These are phyloP conservation scores for Sciurus carolinensis DNA, from an alignment of 2,797 vertebrate genomes.

Conservation along the genomic window DNA sequence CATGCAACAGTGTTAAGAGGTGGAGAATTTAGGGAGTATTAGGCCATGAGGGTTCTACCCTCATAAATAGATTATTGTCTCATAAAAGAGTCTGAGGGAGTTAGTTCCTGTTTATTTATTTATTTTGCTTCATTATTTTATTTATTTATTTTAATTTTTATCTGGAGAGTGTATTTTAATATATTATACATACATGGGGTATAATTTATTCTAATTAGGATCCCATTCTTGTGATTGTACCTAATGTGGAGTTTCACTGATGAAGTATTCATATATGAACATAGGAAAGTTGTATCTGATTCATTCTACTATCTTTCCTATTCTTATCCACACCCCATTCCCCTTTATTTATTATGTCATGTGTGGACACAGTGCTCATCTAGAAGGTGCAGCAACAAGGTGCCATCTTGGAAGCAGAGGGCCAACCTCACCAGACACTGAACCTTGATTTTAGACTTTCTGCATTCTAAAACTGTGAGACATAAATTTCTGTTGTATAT, in stretches of 20 bases:
- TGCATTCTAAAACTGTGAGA: background rate
- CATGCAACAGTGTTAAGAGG: too few species aligned
- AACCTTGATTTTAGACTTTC: background rate
- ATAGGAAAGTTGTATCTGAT: too few species aligned
- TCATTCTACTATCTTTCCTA: too few species aligned
- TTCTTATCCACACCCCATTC: background rate
- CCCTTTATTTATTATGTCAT: background rate
- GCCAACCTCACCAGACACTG: background rate
- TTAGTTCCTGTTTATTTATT: too few species aligned
- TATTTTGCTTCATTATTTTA: too few species aligned
- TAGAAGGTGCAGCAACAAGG: background rate
- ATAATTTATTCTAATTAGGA: too few species aligned
- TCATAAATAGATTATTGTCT: background rate
- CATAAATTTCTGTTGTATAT: background rate
- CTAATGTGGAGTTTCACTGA: too few species aligned
- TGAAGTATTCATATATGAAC: too few species aligned
- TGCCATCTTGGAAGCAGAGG: background rate
- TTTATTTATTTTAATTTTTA: too few species aligned
- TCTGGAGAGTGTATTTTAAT: too few species aligned
- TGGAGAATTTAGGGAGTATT: background rate
- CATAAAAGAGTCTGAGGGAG: background rate
- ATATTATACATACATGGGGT: too few species aligned
- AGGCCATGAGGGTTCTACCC: background rate
- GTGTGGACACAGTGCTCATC: background rate
- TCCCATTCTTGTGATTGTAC: too few species aligned